Conservation (phyloP, 2,888 invertebrate genomes). For the Stenodera caucasica region DNA sequence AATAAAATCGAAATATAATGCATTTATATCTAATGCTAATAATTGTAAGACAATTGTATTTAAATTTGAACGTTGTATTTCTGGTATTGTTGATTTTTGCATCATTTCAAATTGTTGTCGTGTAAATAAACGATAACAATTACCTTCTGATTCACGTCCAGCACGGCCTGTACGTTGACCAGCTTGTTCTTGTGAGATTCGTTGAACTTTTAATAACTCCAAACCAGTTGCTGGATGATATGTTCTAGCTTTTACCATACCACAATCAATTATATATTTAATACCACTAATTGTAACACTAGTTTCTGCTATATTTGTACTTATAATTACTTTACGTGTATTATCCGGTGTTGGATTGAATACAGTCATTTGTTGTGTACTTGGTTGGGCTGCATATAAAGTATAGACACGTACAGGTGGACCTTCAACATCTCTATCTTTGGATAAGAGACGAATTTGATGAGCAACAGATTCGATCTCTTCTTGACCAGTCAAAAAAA, state of each 20-base stretch:
- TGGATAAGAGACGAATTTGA: conserved; percentile 72
- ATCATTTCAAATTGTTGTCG: conserved; percentile 73
- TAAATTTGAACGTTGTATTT: conserved; percentile 76
- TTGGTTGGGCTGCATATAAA: conserved; percentile 88
- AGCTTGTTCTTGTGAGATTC: conserved; percentile 88
- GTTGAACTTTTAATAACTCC: conserved; percentile 78
- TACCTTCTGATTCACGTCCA: conserved; percentile 82
- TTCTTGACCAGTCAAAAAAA: conserved; percentile 95
- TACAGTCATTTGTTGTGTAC: conserved; percentile 83
- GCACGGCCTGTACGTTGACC: conserved; percentile 93
- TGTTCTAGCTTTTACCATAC: conserved; percentile 84
- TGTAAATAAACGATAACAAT: conserved; percentile 87
- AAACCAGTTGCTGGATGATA: conserved; percentile 81
- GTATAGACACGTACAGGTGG: conserved; percentile 79
- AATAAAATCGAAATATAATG: conserved; percentile 84
- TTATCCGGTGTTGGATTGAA: conserved; percentile 74
- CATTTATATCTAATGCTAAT: conserved; percentile 80
- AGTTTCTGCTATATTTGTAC: conserved; percentile 98
- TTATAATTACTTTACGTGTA: conserved; percentile 86
- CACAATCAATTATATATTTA: conserved; percentile 88
- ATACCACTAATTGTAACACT: conserved; percentile 95
- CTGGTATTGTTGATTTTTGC: conserved; percentile 75
- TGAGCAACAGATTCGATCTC: conserved; percentile 88
- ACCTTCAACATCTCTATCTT: conserved; percentile 64
- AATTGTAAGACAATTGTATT: conserved; percentile 77